Evolutionary conservation across 2,888 invertebrate genomes (phyloP).

Genomic region (Idaea straminata): DNA sequence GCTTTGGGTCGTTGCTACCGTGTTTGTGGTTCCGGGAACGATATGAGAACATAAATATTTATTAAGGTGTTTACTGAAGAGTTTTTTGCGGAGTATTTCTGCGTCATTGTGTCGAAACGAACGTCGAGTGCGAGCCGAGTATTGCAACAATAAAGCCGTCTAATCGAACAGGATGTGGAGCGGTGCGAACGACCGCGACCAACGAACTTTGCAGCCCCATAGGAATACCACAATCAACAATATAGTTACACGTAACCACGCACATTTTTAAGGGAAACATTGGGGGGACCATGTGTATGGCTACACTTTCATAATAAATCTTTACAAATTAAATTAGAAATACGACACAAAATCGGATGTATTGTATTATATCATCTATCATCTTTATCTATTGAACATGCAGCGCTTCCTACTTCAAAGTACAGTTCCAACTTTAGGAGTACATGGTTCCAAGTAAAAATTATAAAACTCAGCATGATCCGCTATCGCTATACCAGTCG

Average conservation of each 20-base stretch:
- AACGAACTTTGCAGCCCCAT: conserved; percentile 55
- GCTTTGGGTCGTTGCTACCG: conserved; percentile 38
- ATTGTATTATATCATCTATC: background rate
- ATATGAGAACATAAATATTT: conserved; percentile 42
- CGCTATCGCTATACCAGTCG: conserved; percentile 20
- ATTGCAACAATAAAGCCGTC: conserved; percentile 53
- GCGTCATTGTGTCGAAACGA: conserved; percentile 30
- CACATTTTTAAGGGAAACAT: background rate
- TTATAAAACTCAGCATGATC: conserved; percentile 15
- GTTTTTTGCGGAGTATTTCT: conserved; percentile 10
- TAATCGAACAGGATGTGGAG: conserved; percentile 62
- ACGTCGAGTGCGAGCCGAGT: conserved; percentile 35
- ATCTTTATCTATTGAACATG: background rate
- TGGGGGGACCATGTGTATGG: background rate
- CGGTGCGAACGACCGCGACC: conserved; percentile 62
- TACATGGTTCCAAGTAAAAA: conserved; percentile 4
- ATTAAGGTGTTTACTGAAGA: conserved; percentile 36
- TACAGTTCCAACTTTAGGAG: background rate
- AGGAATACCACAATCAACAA: conserved; percentile 40
- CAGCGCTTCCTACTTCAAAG: background rate
- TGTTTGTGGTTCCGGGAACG: conserved; percentile 26
- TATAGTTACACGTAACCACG: conserved; percentile 3
- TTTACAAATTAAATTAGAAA: background rate
- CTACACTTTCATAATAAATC: background rate
- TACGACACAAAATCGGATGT: background rate